Conservation (phyloP, 2,797 vertebrate species). For the Ctenopoma kingsleyae region DNA sequence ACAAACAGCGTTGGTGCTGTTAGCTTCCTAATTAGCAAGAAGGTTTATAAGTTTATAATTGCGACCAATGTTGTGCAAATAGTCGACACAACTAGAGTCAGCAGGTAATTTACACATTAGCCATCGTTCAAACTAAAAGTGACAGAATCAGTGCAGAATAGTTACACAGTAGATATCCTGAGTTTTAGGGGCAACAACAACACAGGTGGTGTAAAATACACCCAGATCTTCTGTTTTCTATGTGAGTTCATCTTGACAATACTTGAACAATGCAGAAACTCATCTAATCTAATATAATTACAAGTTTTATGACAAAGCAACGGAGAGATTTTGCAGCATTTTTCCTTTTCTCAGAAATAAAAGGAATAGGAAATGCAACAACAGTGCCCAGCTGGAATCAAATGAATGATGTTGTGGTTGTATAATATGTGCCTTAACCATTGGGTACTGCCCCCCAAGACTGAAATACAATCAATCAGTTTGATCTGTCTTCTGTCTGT, state of each 20-base stretch:
- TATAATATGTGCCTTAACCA: not conserved
- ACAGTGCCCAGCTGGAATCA: not conserved
- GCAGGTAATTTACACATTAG: constrained; percentile 15
- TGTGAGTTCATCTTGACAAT: not conserved
- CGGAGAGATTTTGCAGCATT: no score
- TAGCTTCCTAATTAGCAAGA: constrained; percentile 28
- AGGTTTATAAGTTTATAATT: constrained; percentile 14
- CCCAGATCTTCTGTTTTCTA: constrained; percentile 3
- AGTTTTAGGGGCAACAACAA: constrained; percentile 10
- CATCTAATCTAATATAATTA: not conserved
- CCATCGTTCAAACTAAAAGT: not conserved
- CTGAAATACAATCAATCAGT: not conserved
- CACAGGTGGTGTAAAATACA: not conserved
- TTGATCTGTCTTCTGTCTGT: not conserved
- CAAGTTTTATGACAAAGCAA: not conserved
- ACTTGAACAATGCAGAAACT: not conserved
- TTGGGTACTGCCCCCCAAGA: not conserved
- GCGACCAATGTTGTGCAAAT: constrained; percentile 15
- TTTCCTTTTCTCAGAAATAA: not conserved
- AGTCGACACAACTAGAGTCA: not conserved
- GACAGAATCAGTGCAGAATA: not conserved
- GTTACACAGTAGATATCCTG: not conserved
- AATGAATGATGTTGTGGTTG: not conserved
- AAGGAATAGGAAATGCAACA: not conserved
- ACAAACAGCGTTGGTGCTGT: constrained; percentile 14